A percentile compares a stretch with the other conserved stretches of the same genome.
Conservation (phyloP, 2,888 invertebrate genomes). For the Apomyelois bistriatella region DNA sequence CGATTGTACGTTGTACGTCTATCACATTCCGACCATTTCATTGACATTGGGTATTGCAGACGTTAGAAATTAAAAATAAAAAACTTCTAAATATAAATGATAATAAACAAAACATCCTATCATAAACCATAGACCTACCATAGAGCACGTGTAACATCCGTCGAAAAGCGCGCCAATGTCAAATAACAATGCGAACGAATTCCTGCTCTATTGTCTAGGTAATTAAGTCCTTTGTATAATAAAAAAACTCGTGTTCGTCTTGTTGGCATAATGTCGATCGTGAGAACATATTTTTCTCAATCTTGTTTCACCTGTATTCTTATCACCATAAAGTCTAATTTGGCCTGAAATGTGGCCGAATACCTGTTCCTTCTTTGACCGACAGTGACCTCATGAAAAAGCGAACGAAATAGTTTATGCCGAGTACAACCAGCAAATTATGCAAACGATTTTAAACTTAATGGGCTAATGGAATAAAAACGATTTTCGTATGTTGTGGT, state of each 20-base stretch:
- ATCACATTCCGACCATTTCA: constrained; percentile 5
- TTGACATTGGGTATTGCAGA: neutral
- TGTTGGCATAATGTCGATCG: constrained; percentile 41
- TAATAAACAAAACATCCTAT: neutral
- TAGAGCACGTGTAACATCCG: constrained; percentile 13
- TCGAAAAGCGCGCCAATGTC: constrained; percentile 14
- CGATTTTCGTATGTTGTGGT: neutral
- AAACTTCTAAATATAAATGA: neutral
- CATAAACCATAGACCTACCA: constrained; percentile 5
- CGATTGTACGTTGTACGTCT: constrained; percentile 1
- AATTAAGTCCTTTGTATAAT: constrained; percentile 3
- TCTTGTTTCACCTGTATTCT: neutral
- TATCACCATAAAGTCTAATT: constrained; percentile 12
- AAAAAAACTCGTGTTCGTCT: constrained; percentile 7
- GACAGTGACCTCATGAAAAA: constrained; percentile 68
- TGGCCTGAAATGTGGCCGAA: constrained; percentile 23
- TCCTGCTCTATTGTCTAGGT: neutral
- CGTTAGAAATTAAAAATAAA: neutral
- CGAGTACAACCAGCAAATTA: neutral
- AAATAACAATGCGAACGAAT: neutral
- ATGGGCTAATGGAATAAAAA: neutral
- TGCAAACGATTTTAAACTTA: neutral
- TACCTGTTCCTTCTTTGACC: constrained; percentile 64
- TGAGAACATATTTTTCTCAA: constrained; percentile 33
- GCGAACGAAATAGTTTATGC: constrained; percentile 45